phyloP scores from a whole-genome alignment of 1,140 invertebrate genomes.

The Bombus vancouverensis region DNA sequence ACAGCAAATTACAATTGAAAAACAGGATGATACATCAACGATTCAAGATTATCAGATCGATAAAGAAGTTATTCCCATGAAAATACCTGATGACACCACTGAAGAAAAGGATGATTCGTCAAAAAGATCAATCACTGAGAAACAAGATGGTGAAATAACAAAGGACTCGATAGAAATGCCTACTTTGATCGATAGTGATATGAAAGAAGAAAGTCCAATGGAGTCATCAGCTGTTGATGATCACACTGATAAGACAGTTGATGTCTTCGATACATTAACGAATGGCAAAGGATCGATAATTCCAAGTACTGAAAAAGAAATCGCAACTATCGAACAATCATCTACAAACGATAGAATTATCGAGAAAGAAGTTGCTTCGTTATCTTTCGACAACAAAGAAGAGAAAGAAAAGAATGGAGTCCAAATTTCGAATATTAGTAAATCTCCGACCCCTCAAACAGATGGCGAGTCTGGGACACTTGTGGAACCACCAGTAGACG shows the following conservation, averaged over 20 bases:
- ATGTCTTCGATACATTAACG: neutral
- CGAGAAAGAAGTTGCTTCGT: neutral
- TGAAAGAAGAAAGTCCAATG: neutral
- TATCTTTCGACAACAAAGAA: too few species aligned
- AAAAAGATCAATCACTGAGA: neutral
- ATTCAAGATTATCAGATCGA: neutral
- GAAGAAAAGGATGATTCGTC: neutral
- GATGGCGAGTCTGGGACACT: neutral
- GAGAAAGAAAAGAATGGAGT: neutral
- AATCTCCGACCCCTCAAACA: neutral
- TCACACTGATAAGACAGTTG: neutral
- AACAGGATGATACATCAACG: neutral
- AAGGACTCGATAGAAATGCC: neutral
- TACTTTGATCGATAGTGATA: neutral
- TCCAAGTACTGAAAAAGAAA: neutral
- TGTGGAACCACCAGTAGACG: neutral
- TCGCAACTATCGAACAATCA: too few species aligned
- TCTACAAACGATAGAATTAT: neutral
- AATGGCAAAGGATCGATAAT: neutral
- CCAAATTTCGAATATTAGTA: neutral
- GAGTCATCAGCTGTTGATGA: neutral
- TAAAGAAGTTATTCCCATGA: neutral
- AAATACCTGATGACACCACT: too few species aligned
- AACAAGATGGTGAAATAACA: neutral
- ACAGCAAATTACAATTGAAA: neutral